Base-by-base conservation (phyloP, 2,797 vertebrate genomes). In the Enteromius paludinosus region DNA sequence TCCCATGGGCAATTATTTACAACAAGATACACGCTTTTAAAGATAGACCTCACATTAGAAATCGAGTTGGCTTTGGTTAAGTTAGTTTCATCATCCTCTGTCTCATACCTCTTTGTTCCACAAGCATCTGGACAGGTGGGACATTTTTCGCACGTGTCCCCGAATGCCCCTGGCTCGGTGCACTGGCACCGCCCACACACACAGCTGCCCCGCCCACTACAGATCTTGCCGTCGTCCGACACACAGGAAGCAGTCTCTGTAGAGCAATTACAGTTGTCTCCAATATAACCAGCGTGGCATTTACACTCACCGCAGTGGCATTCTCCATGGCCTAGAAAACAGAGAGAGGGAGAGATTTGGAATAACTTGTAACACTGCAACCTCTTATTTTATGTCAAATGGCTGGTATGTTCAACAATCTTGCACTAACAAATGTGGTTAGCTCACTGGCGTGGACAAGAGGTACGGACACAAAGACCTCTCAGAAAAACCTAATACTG, bases 191-290 rank as follows among this genome's bases (percentile, higher is more conserved):
- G 95, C 25, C 97, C 97, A 1, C 98, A 99, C 83, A 94, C 85
- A 0, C 98, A 99, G 90, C 45, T 90, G 0, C 98, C 98, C 0
- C 97, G 92, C 15, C 95, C 95, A 0, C 96, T 99, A 94, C 98
- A 99, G 89, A 97, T 95, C 92, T 95, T 95, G 17, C 97, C 97
- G 0, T 97, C 96, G 0, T 93, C 95, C 5, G 96, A 95, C 0
- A 95, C 43, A 61, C 98, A 99, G 1, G 91, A 45, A 1, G 92
- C 90, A 0, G 90, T 96, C 90, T 97, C 96, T 0, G 94, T 97
- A 11, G 97, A 96, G 89, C 98, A 99, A 95, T 98, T 98, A 86
- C 98, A 99, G 94, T 97, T 98, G 93, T 99, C 97, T 5, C 98
- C 98, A 0, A 97, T 85, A 89, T 94, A 99, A 0, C 96, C 95